Conservation (phyloP, 2,888 invertebrate genomes). For the Plagodis dolabraria region DNA sequence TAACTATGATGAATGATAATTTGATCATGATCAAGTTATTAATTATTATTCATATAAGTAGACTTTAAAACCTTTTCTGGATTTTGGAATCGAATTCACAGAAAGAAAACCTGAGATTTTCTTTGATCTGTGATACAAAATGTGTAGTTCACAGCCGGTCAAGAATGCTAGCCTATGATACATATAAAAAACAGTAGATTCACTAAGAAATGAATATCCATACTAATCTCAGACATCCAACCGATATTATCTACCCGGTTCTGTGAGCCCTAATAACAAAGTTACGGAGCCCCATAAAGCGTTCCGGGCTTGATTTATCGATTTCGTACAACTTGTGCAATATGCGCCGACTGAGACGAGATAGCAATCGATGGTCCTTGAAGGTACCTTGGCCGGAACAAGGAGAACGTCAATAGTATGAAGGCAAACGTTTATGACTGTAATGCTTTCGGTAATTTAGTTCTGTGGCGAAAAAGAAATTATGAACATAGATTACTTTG, state of each 20-base stretch:
- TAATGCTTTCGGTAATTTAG: not conserved
- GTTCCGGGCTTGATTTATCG: slow-evolving; percentile 62
- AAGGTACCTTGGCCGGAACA: slow-evolving; percentile 60
- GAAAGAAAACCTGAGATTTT: no score
- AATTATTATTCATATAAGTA: no score
- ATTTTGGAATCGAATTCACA: no score
- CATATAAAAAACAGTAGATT: no score
- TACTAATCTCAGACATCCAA: slow-evolving; percentile 29
- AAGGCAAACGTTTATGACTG: slow-evolving; percentile 3
- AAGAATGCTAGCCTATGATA: no score
- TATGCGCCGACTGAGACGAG: slow-evolving; percentile 62
- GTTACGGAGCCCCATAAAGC: slow-evolving; percentile 51
- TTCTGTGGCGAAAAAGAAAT: not conserved
- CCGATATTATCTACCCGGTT: slow-evolving; percentile 40
- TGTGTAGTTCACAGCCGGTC: no score
- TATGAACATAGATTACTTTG: no score
- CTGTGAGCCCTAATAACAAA: slow-evolving; percentile 46
- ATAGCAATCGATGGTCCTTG: slow-evolving; percentile 77
- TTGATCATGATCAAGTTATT: no score
- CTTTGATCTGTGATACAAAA: no score
- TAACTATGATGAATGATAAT: no score
- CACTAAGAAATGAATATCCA: slow-evolving; percentile 6
- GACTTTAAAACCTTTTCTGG: no score
- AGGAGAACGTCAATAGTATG: slow-evolving; percentile 57
- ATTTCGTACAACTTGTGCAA: slow-evolving; percentile 70